Conservation (phyloP, 1,140 invertebrate genomes). For the Sarcophaga peregrina region DNA sequence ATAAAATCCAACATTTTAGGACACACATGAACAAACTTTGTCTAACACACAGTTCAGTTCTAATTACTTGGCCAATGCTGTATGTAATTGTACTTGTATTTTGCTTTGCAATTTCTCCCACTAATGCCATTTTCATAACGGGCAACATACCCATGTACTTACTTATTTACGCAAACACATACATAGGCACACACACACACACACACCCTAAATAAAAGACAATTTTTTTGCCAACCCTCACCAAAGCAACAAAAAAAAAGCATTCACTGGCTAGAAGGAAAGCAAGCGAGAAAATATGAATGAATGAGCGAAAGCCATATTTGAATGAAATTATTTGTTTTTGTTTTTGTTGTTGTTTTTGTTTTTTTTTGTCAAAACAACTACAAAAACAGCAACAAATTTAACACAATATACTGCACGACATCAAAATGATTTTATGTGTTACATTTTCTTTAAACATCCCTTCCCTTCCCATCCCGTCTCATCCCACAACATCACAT, state of each 20-base stretch:
- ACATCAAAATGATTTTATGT: constrained; percentile 40
- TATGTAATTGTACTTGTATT: too few relatives aligned
- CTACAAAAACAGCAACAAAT: not conserved
- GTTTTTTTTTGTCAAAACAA: not conserved
- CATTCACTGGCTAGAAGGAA: not conserved
- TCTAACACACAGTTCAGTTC: too few relatives aligned
- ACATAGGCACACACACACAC: too few relatives aligned
- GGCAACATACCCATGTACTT: too few relatives aligned
- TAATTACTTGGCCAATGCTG: too few relatives aligned
- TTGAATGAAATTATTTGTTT: not conserved
- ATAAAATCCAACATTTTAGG: too few relatives aligned
- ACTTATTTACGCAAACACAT: not conserved
- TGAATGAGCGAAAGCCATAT: constrained; percentile 24
- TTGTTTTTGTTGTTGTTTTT: too few relatives aligned
- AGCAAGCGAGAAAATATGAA: not conserved
- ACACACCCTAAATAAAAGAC: not conserved
- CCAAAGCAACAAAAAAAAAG: not conserved
- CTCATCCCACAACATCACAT: too few relatives aligned
- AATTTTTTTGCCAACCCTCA: constrained; percentile 38
- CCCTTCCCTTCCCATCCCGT: not conserved
- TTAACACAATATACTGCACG: constrained; percentile 7
- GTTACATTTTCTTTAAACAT: constrained; percentile 18
- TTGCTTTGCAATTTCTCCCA: too few relatives aligned
- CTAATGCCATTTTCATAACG: too few relatives aligned
- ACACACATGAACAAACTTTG: too few relatives aligned